phyloP scores from a whole-genome alignment of 1,140 invertebrate species.

The Araneus ventricosus region DNA sequence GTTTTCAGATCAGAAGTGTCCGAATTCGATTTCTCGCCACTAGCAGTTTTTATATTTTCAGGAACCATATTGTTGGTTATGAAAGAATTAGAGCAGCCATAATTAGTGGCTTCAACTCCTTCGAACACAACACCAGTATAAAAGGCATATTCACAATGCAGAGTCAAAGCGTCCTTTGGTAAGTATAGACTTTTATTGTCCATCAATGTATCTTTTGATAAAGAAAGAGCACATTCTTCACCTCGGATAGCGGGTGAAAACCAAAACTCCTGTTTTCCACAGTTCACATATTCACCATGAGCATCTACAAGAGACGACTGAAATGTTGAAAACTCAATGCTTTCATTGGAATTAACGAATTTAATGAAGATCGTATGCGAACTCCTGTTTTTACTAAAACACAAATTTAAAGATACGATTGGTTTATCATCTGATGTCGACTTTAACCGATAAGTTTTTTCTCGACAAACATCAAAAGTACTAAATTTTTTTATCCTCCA shows the following conservation, averaged over 20 bases:
- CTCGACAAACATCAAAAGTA: background rate
- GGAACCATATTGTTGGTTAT: background rate
- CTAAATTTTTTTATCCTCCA: background rate
- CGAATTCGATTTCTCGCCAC: too few species aligned
- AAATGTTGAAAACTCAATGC: background rate
- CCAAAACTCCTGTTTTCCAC: too few species aligned
- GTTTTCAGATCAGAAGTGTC: background rate
- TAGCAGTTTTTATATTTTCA: background rate
- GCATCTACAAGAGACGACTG: background rate
- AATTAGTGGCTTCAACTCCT: background rate
- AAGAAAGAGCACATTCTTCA: too few species aligned
- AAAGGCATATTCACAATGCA: background rate
- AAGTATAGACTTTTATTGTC: background rate
- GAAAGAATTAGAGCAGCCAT: background rate
- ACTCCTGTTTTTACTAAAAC: background rate
- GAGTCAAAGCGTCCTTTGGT: background rate
- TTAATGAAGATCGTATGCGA: background rate
- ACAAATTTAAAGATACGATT: background rate
- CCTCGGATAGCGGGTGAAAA: too few species aligned
- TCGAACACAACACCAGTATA: background rate
- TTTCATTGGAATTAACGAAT: too few species aligned
- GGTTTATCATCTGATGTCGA: background rate
- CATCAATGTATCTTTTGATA: background rate
- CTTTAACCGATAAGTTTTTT: background rate
- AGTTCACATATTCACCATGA: too few species aligned